Conservation (phyloP, 2,888 invertebrate species). For the Caenorhabditis sp. region DNA sequence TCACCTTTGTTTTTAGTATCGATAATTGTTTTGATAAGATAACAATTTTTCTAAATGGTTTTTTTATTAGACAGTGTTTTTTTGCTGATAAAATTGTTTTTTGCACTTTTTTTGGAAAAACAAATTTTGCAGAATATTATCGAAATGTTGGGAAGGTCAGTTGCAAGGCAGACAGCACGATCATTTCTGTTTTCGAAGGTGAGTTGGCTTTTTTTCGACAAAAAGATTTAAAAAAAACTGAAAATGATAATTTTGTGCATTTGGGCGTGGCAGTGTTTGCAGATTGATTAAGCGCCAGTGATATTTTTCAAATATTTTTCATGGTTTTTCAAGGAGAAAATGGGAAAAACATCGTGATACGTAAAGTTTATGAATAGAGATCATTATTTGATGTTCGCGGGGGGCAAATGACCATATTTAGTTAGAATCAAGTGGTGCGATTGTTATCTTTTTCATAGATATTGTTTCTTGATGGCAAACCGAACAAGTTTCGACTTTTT, state of each 20-base stretch:
- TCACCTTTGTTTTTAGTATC: too few species aligned
- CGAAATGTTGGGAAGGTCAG: slow-evolving; percentile 21
- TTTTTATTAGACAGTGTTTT: too few species aligned
- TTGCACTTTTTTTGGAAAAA: background rate
- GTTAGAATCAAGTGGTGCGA: background rate
- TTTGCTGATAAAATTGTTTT: background rate
- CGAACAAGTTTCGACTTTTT: slow-evolving; percentile 3
- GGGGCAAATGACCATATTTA: background rate
- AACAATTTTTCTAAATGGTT: too few species aligned
- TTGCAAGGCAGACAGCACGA: slow-evolving; percentile 8
- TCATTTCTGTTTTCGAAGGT: slow-evolving; percentile 7
- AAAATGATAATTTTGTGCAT: slow-evolving; percentile 20
- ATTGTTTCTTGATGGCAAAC: background rate
- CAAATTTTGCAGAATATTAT: background rate
- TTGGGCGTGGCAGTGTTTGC: slow-evolving; percentile 7
- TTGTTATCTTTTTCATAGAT: background rate
- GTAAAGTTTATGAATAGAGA: background rate
- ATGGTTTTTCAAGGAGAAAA: background rate
- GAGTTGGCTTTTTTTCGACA: background rate
- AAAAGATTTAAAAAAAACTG: background rate
- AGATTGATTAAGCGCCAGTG: slow-evolving; percentile 7
- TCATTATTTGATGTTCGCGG: background rate
- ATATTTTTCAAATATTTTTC: slow-evolving; percentile 1
- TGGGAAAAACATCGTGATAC: background rate
- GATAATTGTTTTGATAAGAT: too few species aligned